Conservation (phyloP, 2,113 vertebrate species). For the Cryptoleucopteryx plumbea region DNA sequence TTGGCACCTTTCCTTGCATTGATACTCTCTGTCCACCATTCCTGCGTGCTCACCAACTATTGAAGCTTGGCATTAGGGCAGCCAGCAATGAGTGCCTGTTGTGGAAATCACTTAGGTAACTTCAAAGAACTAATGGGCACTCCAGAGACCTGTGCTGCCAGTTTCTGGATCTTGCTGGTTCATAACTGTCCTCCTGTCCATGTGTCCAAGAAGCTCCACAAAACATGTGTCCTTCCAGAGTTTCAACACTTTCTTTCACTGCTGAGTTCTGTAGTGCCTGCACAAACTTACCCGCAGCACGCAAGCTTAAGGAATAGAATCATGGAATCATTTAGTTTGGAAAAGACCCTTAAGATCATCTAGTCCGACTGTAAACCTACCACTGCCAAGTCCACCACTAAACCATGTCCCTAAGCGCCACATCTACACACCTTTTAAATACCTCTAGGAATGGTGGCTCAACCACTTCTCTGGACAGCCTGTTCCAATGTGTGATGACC, state of each 20-base stretch:
- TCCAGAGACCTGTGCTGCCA: neutral
- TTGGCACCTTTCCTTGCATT: neutral
- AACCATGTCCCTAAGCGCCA: neutral
- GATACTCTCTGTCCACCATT: neutral
- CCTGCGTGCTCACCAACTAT: accelerated
- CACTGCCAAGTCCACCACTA: neutral
- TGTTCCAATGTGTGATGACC: neutral
- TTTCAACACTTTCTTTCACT: neutral
- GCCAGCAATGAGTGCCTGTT: neutral
- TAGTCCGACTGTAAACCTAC: neutral
- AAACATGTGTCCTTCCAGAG: neutral
- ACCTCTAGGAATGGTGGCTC: neutral
- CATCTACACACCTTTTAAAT: neutral
- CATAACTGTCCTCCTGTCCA: neutral
- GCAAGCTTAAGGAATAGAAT: neutral
- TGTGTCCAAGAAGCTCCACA: neutral
- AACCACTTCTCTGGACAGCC: neutral
- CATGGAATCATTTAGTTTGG: neutral
- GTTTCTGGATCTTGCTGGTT: neutral
- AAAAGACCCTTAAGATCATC: neutral
- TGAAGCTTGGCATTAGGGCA: neutral
- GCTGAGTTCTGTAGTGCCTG: neutral
- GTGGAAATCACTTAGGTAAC: neutral
- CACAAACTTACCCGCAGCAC: neutral
- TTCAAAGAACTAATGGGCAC: neutral